Base-by-base conservation (phyloP, 2,113 vertebrate species). In the Oreochromis spilurus region DNA sequence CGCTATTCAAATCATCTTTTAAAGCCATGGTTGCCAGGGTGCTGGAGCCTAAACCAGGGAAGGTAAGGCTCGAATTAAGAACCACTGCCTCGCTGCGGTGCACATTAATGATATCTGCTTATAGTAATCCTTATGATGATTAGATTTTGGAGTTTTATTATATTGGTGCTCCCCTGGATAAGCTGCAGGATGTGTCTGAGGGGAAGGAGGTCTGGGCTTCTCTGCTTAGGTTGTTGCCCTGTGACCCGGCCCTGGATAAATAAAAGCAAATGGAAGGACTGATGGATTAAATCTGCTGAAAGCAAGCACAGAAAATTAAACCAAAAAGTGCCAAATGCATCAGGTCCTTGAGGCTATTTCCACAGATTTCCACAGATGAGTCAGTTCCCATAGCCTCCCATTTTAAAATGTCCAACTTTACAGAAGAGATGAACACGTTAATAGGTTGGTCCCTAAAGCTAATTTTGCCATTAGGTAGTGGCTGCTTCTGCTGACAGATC, bases 161-260 rank as follows among this genome's bases (percentile, higher is more conserved):
- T 38, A 11, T 38, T 0, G 36, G 36, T 40, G 36, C n/a, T 24
- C 36, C 62, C 7, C n/a, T 24, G 36, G 62, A 67, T 14, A 40
- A 67, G 62, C 62, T n/a, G 40, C n/a, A 40, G n/a, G 62, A 21
- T 13, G 62, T 24, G 36, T 40, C 36, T 2, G 62, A 40, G 62
- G 7, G 4, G 36, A 0, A 14, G 36, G 36, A 40, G 62, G 11
- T 14, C 36, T 67, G 62, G 62, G 62, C 34, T 21, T 67, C 19
- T 38, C 62, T 67, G 62, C 34, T 67, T 0, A 65, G 2, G 31
- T 65, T 65, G 19, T 65, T 65, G 34, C 60, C 60, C 60, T 38
- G 0, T 38, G 6, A 3, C 60, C 10, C 4, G 0, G 60, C 31
- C 21, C 34, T 65, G 60, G 60, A 65, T 12, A 65, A 12, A n/a